A percentile compares a stretch with the other conserved stretches of the same genome.
Conservation (phyloP, 2,113 vertebrate species). For the Ellobius talpinus region DNA sequence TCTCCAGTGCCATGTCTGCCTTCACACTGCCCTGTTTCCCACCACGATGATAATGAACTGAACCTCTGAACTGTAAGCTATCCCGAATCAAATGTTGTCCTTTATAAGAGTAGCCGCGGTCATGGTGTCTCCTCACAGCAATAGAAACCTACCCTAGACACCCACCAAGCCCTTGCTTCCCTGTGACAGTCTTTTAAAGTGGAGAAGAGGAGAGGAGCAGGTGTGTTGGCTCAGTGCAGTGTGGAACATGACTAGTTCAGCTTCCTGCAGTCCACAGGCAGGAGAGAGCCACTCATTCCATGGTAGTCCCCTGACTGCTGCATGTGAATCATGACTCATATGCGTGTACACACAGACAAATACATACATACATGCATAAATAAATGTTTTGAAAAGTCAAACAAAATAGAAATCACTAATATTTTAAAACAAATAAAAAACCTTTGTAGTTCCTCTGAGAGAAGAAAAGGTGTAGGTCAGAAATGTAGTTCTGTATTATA, state of each 20-base stretch:
- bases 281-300: not conserved
- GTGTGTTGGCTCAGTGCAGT: too few relatives aligned
- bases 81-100: too few relatives aligned
- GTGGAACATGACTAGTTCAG: not conserved
- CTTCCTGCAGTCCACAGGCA: not conserved
- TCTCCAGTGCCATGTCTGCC: too few relatives aligned
- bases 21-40: too few relatives aligned
- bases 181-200: not conserved
- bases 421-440: not conserved
- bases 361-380: not conserved
- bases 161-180: not conserved
- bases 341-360: fast-evolving
- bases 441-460: not conserved
- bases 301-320: not conserved
- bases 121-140: too few relatives aligned
- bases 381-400: not conserved
- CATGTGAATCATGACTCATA: not conserved
- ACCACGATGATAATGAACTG: too few relatives aligned
- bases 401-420: not conserved
- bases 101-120: too few relatives aligned
- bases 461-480: not conserved
- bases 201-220: not conserved
- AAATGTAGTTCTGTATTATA: not conserved
- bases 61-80: too few relatives aligned
- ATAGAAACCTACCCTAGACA: too few relatives aligned